These are phyloP conservation scores for Platynereis dumerilii DNA, from an alignment of 2,888 invertebrate species.

Conservation along the genomic window DNA sequence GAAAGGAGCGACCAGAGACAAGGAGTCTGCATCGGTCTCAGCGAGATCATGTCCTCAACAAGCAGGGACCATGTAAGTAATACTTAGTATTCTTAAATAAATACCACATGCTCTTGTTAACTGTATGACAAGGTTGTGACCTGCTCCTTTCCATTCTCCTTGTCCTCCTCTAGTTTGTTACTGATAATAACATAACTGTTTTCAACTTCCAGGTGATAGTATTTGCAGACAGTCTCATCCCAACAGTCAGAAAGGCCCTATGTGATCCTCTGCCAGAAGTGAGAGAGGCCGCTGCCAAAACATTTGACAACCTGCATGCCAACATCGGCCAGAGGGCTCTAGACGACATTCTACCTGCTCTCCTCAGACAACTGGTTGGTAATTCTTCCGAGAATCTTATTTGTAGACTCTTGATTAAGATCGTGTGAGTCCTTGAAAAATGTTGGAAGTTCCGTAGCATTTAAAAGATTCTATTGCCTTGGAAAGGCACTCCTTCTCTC, in stretches of 20 bases:
- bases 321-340: slow-evolving; percentile 92
- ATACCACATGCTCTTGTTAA: background rate
- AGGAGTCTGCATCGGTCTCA: slow-evolving; percentile 97
- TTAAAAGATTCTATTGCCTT: no score
- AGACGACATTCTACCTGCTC: slow-evolving; percentile 93
- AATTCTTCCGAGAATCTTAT: background rate
- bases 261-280: slow-evolving; percentile 92
- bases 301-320: slow-evolving; percentile 94
- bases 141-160: no score
- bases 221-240: slow-evolving; percentile 85
- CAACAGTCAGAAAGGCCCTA: slow-evolving; percentile 88
- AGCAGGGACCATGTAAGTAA: slow-evolving; percentile 74
- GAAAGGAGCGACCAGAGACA: slow-evolving; percentile 93
- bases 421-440: no score
- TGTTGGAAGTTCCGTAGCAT: no score
- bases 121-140: no score
- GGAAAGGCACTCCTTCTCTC: no score
- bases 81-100: no score
- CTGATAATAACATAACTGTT: no score
- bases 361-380: slow-evolving; percentile 77
- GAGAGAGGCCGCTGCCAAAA: slow-evolving; percentile 91
- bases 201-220: slow-evolving; percentile 68
- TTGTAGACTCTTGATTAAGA: no score
- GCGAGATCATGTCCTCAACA: slow-evolving; percentile 97
- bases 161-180: no score